Percentiles rank a stretch among this genome's conserved stretches.
These are phyloP conservation scores for Phocoena phocoena DNA, from an alignment of 2,113 vertebrate species.

Conservation along the genomic window DNA sequence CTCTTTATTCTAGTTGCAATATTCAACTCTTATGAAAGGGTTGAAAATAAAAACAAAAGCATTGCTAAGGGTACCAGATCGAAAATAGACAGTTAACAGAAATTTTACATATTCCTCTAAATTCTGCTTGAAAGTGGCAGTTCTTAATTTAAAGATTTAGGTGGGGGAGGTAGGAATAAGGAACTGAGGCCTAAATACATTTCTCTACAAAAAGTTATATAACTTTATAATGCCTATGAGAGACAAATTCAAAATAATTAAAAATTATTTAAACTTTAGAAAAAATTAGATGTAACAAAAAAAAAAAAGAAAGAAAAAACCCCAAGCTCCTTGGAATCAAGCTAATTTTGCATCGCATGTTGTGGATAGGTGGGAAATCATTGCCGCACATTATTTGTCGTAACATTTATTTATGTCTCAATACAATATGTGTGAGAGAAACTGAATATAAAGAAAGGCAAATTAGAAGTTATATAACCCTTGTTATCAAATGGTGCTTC, in stretches of 20 bases:
- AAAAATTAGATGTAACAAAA: not conserved
- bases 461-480: not conserved
- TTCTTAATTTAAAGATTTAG: constrained; percentile 42
- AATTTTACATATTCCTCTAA: not conserved
- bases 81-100: constrained; percentile 14
- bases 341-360: not conserved
- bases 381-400: not conserved
- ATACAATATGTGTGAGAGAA: not conserved
- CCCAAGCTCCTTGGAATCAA: not conserved
- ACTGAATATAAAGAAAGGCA: not conserved
- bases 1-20: not conserved
- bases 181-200: not conserved
- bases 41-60: constrained; percentile 42
- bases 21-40: not conserved
- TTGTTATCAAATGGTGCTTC: not conserved
- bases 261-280: constrained; percentile 30
- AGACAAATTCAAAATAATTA: not conserved
- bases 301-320: not conserved
- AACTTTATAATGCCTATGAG: not conserved
- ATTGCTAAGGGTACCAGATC: not conserved
- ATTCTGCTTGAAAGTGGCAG: constrained; percentile 17
- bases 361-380: not conserved
- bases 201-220: not conserved
- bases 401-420: not conserved
- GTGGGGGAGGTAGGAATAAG: not conserved